Conservation (phyloP, 2,797 vertebrate species). For the Sebastes minor region DNA sequence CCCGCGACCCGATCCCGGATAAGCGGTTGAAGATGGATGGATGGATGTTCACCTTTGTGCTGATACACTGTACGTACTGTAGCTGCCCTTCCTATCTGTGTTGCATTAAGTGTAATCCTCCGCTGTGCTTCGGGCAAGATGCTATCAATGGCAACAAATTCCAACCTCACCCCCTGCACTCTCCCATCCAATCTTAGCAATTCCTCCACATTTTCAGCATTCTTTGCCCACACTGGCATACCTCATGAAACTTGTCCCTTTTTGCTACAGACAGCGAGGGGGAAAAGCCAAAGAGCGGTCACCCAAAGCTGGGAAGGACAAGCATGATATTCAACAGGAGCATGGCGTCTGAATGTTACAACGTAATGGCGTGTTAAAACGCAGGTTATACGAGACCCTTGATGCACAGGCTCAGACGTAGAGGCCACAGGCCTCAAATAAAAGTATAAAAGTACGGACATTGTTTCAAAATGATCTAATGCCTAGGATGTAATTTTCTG, state of each 20-base stretch:
- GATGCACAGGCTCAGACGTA: constrained; percentile 59
- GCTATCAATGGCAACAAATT: constrained; percentile 49
- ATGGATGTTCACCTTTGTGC: not conserved
- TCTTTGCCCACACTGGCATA: constrained; percentile 60
- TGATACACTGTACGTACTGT: not conserved
- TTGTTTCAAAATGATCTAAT: constrained; percentile 72
- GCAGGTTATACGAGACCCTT: constrained; percentile 51
- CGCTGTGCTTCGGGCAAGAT: constrained; percentile 14
- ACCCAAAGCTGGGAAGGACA: constrained; percentile 22
- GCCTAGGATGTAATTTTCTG: constrained; percentile 38
- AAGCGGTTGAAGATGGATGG: too few relatives aligned
- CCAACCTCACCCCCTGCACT: constrained; percentile 48
- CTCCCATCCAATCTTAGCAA: constrained; percentile 37
- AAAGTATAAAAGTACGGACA: constrained; percentile 57
- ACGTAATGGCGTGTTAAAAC: constrained; percentile 44
- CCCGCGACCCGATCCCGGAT: too few relatives aligned
- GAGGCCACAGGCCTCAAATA: constrained; percentile 63
- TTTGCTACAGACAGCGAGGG: constrained; percentile 37
- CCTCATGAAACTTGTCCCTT: constrained; percentile 43
- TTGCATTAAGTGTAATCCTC: constrained; percentile 20
- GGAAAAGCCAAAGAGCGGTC: constrained; percentile 44
- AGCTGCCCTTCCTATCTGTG: constrained; percentile 4
- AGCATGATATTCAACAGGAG: constrained; percentile 53
- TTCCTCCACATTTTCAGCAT: constrained; percentile 59
- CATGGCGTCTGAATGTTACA: constrained; percentile 37